Conservation (phyloP, 1,140 invertebrate genomes). For the Holotrichia oblita region DNA sequence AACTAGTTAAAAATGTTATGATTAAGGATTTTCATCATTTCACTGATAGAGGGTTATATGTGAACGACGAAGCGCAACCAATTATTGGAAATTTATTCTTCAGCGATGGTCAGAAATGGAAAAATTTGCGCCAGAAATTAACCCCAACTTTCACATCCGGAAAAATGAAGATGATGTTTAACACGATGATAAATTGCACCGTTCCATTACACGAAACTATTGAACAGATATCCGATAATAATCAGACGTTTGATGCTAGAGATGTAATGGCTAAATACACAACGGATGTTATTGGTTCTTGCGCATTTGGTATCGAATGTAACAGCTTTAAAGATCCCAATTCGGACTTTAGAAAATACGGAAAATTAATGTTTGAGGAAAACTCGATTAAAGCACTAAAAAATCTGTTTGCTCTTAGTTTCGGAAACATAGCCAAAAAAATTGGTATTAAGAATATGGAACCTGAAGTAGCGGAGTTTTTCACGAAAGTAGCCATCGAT, state of each 20-base stretch:
- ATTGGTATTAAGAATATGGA: background rate
- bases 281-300: conserved; percentile 62
- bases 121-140: conserved; percentile 60
- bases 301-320: conserved; percentile 61
- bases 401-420: background rate
- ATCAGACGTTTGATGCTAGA: conserved; percentile 56
- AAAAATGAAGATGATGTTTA: conserved; percentile 62
- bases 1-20: conserved; percentile 50
- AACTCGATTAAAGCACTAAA: background rate
- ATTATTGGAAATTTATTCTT: conserved; percentile 63
- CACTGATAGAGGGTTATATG: conserved; percentile 60
- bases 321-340: conserved; percentile 59
- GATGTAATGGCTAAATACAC: conserved; percentile 58
- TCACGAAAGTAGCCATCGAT: conserved; percentile 59
- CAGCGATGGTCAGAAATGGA: conserved; percentile 62
- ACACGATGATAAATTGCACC: conserved; percentile 41
- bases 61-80: conserved; percentile 61
- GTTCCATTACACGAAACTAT: background rate
- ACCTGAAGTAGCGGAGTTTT: conserved; percentile 59
- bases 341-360: conserved; percentile 55
- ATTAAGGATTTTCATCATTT: conserved; percentile 64
- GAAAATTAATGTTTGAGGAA: conserved; percentile 35
- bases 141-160: conserved; percentile 63
- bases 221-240: background rate
- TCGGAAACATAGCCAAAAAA: background rate